Base-by-base conservation (phyloP, 2,888 invertebrate genomes). In the Diadegma fenestrale region DNA sequence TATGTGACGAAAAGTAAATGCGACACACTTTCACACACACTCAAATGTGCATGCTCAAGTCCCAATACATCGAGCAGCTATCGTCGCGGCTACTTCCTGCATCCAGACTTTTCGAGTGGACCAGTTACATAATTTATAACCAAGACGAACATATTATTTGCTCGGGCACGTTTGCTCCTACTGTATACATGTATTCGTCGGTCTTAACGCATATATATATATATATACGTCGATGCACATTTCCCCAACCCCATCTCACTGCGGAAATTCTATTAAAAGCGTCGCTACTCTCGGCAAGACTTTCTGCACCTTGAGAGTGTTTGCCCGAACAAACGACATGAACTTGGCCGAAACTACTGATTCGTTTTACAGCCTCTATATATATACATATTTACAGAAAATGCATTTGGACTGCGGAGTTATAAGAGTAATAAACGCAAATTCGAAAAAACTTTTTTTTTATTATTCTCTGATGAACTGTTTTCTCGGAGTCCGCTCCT, bases 111-210 rank as follows among this genome's bases (percentile, higher is more conserved):
- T 61, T 71, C 69, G 33, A 81, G 80, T 82, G 82, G 83, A 85
- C 83, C 84, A 85, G 86, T 86, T 86, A 84, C 86, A 87, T 88
- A 87, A 88, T 88, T 88, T 88, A 88, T 87, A 80, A 84, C 66
- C 82, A 43, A 45, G 78, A 80, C 84, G 80, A 80, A 80, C 76
- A 64, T 72, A 88, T 87, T 84, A 86, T 86, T 86, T 87, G 82
- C 82, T 85, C 77, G 58, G 71, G 80, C 79, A 87, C 83, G 76
- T 75, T n/a, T 64, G 69, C 26, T 72, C 58, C 58, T 80, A 51
- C 48, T 71, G 54, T 73, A 33, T 45, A 26, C 54, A 37, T 17
- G 0, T 66, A 41, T 66, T 41, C 22, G 7, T 63, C 10, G 45
- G 14, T 1, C 3, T 63, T n/a, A n/a, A n/a, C n/a, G n/a, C n/a